Evolutionary conservation across 1,140 invertebrate species (phyloP).

Genomic region (Condylostylus longicornis): DNA sequence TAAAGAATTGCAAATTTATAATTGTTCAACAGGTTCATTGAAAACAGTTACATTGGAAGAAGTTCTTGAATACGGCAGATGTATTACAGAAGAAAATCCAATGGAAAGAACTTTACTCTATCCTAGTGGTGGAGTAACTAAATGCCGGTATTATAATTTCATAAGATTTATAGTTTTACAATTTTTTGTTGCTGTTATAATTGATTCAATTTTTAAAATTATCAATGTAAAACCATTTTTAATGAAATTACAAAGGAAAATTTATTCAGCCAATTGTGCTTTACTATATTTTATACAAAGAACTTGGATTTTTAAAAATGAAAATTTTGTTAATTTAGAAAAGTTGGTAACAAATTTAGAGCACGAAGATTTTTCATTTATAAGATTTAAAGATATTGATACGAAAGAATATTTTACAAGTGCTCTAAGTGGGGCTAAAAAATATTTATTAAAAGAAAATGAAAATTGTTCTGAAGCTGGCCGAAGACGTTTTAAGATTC

Average conservation of each 20-base stretch:
- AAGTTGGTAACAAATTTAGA: too few relatives aligned
- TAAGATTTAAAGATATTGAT: too few relatives aligned
- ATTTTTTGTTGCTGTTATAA: background rate
- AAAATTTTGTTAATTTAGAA: background rate
- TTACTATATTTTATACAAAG: slow-evolving; percentile 8
- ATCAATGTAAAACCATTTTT: background rate
- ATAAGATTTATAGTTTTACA: background rate
- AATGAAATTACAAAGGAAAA: background rate
- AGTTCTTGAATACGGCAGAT: slow-evolving; percentile 33
- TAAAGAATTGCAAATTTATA: slow-evolving; percentile 40
- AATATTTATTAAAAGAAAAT: too few relatives aligned
- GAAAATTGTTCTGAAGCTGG: too few relatives aligned
- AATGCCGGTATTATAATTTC: background rate
- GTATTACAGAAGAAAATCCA: background rate
- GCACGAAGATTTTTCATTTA: too few relatives aligned
- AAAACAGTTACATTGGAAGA: slow-evolving; percentile 48
- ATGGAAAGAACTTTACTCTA: background rate
- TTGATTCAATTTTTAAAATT: background rate
- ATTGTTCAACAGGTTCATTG: slow-evolving; percentile 41
- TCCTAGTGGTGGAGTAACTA: background rate
- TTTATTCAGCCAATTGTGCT: slow-evolving; percentile 1
- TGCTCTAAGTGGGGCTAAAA: too few relatives aligned
- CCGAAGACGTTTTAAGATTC: too few relatives aligned
- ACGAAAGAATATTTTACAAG: too few relatives aligned
- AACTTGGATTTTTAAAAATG: slow-evolving; percentile 4